Evolutionary conservation across 2,888 invertebrate genomes (phyloP), one percentile per base, ranked within the genome.

Genomic region (Acanthosepion esculentum): DNA sequence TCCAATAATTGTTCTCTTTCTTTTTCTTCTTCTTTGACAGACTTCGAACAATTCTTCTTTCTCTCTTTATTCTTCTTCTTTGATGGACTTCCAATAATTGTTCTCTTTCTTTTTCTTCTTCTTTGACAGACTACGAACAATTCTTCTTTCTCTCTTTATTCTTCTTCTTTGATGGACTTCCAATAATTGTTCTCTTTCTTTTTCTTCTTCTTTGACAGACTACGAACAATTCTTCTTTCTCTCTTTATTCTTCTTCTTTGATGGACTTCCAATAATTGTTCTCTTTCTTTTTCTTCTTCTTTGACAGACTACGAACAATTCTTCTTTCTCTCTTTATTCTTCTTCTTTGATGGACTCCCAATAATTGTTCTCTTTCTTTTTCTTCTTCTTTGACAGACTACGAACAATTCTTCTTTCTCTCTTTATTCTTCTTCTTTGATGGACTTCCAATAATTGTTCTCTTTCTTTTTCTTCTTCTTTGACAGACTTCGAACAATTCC

Each of bases 231-330:
- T 29, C 2, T 7, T 12, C 78, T n/a, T 10, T 8, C 5, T 29
- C 33, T 33, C 1, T n/a, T 33, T 3, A 18, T 33, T 23, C 6
- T 64, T 26, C 3, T 26, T 64, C 7, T 8, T 8, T 26, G 26
- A 64, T 4, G 7, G 64, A 26, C 23, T 64, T 3, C 41, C 3
- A 41, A 23, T 4, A 1, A 3, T n/a, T n/a, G 12, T n/a, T 18
- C 10, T 78, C 8, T 18, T 1, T n/a, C 12, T 8, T 7, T 55
- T 18, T 18, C 18, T 4, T 55, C 4, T 55, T 55, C 18, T 18
- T 20, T 55, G 15, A 4, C 3, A 8, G 15, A 15, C 4, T 5
- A 2, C 18, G 0, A 4, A 4, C 15, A 4, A 20, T 55, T 5
- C 4, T 15, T 55, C 20, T 55, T n/a, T n/a, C 18, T 18, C 3